These are phyloP conservation scores for Labeo rohita DNA, from an alignment of 2,113 vertebrate species.

Conservation along the genomic window DNA sequence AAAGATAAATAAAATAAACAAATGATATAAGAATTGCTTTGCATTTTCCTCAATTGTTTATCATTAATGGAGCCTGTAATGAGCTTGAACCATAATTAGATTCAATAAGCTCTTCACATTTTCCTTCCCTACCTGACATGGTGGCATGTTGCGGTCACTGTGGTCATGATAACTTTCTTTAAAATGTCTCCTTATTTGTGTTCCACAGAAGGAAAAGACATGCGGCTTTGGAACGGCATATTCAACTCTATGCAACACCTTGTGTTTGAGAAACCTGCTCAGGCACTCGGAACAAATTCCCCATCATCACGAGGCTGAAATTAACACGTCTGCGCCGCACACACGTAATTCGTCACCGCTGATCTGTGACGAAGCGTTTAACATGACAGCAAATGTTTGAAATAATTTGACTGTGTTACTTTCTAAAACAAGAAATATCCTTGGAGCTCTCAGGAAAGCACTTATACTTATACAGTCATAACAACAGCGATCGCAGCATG, in stretches of 20 bases:
- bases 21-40: too few relatives aligned
- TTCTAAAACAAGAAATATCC: neutral
- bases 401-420: neutral
- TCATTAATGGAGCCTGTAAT: neutral
- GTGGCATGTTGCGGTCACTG: neutral
- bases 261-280: neutral
- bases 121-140: neutral
- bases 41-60: neutral
- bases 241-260: neutral
- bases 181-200: neutral
- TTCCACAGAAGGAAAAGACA: neutral
- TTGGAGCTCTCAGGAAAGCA: neutral
- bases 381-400: neutral
- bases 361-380: neutral
- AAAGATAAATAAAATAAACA: too few relatives aligned
- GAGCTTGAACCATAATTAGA: neutral
- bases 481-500: slow-evolving; percentile 3
- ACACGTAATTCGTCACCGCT: neutral
- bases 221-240: neutral
- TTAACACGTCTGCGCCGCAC: neutral
- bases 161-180: neutral
- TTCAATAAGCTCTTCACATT: neutral
- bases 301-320: neutral
- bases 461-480: slow-evolving; percentile 2
- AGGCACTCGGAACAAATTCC: neutral